phyloP scores from a whole-genome alignment of 2,888 invertebrate species.

The Agrenia bidenticulata region DNA sequence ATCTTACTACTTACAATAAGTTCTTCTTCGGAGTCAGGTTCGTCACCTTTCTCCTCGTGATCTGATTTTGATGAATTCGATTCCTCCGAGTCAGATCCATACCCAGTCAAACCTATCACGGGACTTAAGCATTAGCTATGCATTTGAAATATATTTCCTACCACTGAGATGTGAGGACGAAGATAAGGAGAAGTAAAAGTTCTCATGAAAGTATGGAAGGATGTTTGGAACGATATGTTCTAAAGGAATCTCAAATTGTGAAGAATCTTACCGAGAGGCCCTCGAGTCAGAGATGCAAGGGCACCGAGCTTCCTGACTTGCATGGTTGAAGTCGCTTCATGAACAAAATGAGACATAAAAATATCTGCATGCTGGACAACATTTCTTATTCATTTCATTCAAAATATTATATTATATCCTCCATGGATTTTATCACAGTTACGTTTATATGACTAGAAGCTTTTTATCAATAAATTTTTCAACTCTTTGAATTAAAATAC shows the following conservation, averaged over 20 bases:
- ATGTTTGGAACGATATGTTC: background rate
- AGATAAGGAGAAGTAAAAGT: too few species aligned
- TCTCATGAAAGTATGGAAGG: too few species aligned
- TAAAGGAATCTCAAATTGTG: constrained; percentile 12
- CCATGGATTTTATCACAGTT: too few species aligned
- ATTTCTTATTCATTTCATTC: constrained; percentile 4
- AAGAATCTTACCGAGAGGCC: constrained; percentile 45
- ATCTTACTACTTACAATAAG: constrained; percentile 65
- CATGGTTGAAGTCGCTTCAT: constrained; percentile 43
- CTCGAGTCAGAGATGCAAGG: constrained; percentile 48
- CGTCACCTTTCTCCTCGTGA: constrained; percentile 58
- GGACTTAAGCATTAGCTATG: background rate
- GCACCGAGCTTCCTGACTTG: constrained; percentile 44
- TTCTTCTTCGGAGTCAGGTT: constrained; percentile 69
- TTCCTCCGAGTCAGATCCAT: constrained; percentile 65
- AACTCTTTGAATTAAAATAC: too few species aligned
- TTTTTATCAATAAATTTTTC: too few species aligned
- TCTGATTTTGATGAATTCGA: constrained; percentile 55
- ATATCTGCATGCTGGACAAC: constrained; percentile 13
- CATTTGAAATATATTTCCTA: too few species aligned
- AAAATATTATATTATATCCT: too few species aligned
- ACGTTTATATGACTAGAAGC: too few species aligned
- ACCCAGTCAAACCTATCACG: constrained; percentile 59
- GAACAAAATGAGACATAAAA: constrained; percentile 32
- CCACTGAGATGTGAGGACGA: too few species aligned